Conservation (phyloP, 2,797 vertebrate species). For the Miichthys miiuy region DNA sequence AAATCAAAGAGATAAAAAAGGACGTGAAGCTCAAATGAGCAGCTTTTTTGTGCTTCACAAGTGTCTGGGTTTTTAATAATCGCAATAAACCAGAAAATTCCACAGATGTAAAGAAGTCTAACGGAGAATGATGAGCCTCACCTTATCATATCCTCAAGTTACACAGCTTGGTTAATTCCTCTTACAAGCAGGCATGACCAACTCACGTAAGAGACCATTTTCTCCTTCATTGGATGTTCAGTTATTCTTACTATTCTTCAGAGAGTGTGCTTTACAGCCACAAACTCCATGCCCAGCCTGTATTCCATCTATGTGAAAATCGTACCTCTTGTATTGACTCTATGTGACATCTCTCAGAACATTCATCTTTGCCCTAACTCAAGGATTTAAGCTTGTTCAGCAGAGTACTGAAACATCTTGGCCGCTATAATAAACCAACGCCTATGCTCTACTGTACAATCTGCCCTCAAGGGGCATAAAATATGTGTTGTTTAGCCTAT, state of each 20-base stretch:
- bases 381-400: not conserved
- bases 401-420: not conserved
- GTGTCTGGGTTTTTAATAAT: not conserved
- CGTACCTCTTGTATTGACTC: not conserved
- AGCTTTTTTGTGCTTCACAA: conserved; percentile 19
- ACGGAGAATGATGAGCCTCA: not conserved
- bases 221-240: not conserved
- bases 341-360: not conserved
- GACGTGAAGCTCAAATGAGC: not conserved
- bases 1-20: conserved; percentile 13
- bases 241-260: not conserved
- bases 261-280: not conserved
- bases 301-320: not conserved
- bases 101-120: not conserved
- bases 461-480: not conserved
- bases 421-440: conserved; percentile 6
- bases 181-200: not conserved
- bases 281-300: not conserved
- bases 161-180: not conserved
- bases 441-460: not conserved
- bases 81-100: not conserved
- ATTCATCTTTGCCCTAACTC: not conserved
- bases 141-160: not conserved
- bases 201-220: not conserved
- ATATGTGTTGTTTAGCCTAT: conserved; percentile 7